Conservation (phyloP, 2,113 vertebrate species). For the Brevimyrus niger region DNA sequence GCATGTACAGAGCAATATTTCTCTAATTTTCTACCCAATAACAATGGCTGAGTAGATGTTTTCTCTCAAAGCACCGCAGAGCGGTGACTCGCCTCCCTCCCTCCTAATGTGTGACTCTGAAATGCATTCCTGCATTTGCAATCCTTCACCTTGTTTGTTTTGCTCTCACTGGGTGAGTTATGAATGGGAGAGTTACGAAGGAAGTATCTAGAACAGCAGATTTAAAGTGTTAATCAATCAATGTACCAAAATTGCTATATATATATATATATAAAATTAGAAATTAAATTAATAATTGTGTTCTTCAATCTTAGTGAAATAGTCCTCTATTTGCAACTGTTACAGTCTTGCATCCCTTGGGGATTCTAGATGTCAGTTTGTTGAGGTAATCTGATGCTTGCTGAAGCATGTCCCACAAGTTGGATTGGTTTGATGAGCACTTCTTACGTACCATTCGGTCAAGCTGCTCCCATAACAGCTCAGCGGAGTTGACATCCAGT, state of each 20-base stretch:
- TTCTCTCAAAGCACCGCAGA: conserved; percentile 14
- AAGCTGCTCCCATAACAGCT: too few relatives aligned
- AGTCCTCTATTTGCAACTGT: too few relatives aligned
- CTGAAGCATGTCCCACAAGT: too few relatives aligned
- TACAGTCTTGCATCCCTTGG: too few relatives aligned
- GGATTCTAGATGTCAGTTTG: too few relatives aligned
- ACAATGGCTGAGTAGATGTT: conserved; percentile 13
- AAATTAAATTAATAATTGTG: too few relatives aligned
- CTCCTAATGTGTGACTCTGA: not conserved
- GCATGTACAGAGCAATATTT: conserved; percentile 22
- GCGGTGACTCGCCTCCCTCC: not conserved
- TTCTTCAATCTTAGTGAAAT: too few relatives aligned
- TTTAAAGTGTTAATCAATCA: conserved; percentile 26
- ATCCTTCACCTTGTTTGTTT: conserved; percentile 9
- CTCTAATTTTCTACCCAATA: not conserved
- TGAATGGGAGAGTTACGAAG: not conserved
- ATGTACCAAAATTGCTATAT: conserved; percentile 7
- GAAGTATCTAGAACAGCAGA: conserved; percentile 17
- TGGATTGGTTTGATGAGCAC: too few relatives aligned
- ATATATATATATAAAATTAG: not conserved
- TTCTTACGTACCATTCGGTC: too few relatives aligned
- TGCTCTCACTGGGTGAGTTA: conserved; percentile 13
- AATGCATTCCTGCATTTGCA: not conserved
- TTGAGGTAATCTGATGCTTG: too few relatives aligned
- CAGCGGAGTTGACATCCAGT: too few relatives aligned